These are phyloP conservation scores for Malacoraja senta DNA, from an alignment of 2,797 vertebrate species.

Conservation along the genomic window DNA sequence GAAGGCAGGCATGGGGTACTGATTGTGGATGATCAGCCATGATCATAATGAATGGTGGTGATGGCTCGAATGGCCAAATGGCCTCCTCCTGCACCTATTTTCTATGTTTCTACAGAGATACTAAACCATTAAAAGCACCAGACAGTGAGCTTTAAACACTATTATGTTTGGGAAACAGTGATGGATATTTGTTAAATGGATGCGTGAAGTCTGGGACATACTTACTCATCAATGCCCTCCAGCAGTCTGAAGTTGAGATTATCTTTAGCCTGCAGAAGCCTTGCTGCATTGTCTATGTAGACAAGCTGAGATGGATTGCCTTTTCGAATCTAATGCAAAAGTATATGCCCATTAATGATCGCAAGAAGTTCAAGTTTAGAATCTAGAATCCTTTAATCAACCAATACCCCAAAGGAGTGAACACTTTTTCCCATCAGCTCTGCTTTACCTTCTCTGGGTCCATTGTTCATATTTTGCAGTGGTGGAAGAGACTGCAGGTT, in stretches of 20 bases:
- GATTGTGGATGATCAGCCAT: too few species aligned
- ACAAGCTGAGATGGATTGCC: conserved; percentile 70
- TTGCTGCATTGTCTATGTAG: conserved; percentile 83
- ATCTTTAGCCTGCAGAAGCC: conserved; percentile 63
- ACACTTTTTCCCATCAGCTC: not conserved
- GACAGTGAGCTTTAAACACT: not conserved
- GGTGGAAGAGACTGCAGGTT: not conserved
- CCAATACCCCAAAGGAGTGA: not conserved
- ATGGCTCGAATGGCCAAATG: too few species aligned
- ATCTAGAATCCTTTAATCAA: not conserved
- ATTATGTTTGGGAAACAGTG: not conserved
- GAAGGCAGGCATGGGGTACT: too few species aligned
- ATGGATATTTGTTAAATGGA: not conserved
- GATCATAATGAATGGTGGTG: too few species aligned
- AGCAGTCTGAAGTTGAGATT: conserved; percentile 85
- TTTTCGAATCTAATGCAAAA: conserved; percentile 56
- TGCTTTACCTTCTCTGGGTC: not conserved
- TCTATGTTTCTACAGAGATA: too few species aligned
- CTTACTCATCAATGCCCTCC: conserved; percentile 79
- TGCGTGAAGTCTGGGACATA: conserved; percentile 35
- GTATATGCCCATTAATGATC: not conserved
- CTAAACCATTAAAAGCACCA: too few species aligned
- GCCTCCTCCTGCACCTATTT: too few species aligned
- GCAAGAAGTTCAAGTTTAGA: not conserved
- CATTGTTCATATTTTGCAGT: not conserved